These are phyloP conservation scores for Steinernema hermaphroditum DNA, from an alignment of 2,888 invertebrate species.

Conservation along the genomic window DNA sequence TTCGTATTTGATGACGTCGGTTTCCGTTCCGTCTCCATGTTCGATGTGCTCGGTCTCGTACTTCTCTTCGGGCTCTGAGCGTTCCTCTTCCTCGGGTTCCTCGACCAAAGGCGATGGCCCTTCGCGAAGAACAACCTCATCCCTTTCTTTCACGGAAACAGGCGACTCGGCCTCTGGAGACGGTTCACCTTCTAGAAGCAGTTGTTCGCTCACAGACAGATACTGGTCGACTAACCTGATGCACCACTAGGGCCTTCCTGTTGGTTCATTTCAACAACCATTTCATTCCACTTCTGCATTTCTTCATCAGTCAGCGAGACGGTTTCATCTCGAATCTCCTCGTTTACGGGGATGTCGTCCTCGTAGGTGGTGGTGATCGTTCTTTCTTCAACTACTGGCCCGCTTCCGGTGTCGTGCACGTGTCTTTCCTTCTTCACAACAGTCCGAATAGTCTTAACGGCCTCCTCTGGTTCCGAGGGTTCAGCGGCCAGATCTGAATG, in stretches of 20 bases:
- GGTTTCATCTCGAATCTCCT: slow-evolving; percentile 51
- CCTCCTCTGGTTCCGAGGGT: slow-evolving; percentile 1
- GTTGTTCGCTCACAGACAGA: neutral
- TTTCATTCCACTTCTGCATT: slow-evolving; percentile 45
- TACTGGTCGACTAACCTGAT: neutral
- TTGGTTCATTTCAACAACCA: slow-evolving; percentile 2
- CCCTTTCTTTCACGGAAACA: neutral
- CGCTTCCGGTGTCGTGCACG: slow-evolving; percentile 58
- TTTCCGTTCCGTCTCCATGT: slow-evolving; percentile 9
- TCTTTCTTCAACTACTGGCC: slow-evolving; percentile 62
- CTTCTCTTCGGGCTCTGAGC: slow-evolving; percentile 34
- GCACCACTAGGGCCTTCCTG: slow-evolving; percentile 34
- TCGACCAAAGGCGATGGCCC: slow-evolving; percentile 19
- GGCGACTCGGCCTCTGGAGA: neutral
- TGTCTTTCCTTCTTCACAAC: slow-evolving; percentile 59
- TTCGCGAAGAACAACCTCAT: neutral
- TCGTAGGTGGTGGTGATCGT: slow-evolving; percentile 60
- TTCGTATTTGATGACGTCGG: slow-evolving; percentile 6
- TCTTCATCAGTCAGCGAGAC: slow-evolving; percentile 61
- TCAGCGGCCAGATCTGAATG: neutral
- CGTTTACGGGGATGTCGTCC: slow-evolving; percentile 55
- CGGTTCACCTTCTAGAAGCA: neutral
- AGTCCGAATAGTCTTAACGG: slow-evolving; percentile 50
- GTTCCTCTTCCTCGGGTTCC: slow-evolving; percentile 31
- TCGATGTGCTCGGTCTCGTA: slow-evolving; percentile 35